Conservation (phyloP, 2,113 vertebrate genomes). For the Pomatostomus ruficeps region DNA sequence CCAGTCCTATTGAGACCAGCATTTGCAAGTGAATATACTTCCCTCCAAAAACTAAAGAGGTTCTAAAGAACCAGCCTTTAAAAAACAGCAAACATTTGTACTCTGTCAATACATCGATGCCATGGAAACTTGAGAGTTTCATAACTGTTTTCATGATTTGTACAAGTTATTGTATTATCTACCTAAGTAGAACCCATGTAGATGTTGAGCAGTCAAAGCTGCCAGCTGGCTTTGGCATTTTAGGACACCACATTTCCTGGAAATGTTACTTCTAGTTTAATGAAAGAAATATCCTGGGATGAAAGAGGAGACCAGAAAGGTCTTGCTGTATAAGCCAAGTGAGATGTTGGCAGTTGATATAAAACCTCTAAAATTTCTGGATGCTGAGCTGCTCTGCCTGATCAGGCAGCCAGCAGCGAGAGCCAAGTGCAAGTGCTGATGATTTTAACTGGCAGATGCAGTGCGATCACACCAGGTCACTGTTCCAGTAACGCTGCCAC, state of each 20-base stretch:
- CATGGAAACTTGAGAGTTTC: slow-evolving; percentile 32
- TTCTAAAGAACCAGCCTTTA: slow-evolving; percentile 2
- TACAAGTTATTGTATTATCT: slow-evolving; percentile 34
- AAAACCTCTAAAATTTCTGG: slow-evolving; percentile 63
- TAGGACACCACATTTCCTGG: slow-evolving; percentile 46
- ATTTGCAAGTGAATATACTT: background rate
- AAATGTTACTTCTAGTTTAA: slow-evolving; percentile 56
- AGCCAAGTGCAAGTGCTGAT: slow-evolving; percentile 54
- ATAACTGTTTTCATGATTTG: slow-evolving; percentile 15
- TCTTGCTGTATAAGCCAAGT: slow-evolving; percentile 40
- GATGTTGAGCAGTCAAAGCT: background rate
- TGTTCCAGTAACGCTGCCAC: background rate
- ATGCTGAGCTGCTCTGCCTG: slow-evolving; percentile 40
- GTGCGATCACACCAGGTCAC: background rate
- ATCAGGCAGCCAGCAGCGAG: slow-evolving; percentile 24
- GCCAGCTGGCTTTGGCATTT: slow-evolving; percentile 45
- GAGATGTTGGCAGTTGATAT: slow-evolving; percentile 52
- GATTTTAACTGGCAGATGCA: slow-evolving; percentile 49
- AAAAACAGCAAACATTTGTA: slow-evolving; percentile 5
- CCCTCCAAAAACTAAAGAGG: background rate
- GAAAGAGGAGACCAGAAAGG: slow-evolving; percentile 44
- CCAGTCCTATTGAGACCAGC: background rate
- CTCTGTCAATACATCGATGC: background rate
- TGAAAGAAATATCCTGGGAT: slow-evolving; percentile 59
- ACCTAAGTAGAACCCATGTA: slow-evolving; percentile 23